Conservation (phyloP, 2,888 invertebrate genomes). For the Noctuana brunneofusca region DNA sequence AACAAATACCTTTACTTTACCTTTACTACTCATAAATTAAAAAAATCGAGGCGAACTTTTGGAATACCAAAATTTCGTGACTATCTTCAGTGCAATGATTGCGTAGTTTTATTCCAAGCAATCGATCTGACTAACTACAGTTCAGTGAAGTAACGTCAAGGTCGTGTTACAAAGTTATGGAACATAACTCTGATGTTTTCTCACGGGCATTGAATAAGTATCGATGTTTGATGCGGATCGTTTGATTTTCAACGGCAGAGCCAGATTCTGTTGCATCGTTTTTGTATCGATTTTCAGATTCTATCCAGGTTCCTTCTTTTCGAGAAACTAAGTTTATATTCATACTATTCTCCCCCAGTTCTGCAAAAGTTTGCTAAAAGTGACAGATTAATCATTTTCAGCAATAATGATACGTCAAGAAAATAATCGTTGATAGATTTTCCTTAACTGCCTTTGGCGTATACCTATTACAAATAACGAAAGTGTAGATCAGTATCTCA, state of each 20-base stretch:
- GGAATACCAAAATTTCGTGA: slow-evolving; percentile 30
- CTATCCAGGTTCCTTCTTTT: too few species aligned
- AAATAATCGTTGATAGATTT: too few species aligned
- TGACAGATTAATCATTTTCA: too few species aligned
- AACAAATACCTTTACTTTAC: slow-evolving; percentile 42
- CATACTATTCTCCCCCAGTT: too few species aligned
- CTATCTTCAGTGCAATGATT: slow-evolving; percentile 32
- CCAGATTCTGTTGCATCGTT: neutral
- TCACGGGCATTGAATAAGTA: slow-evolving; percentile 13
- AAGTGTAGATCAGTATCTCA: neutral
- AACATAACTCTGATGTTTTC: slow-evolving; percentile 18
- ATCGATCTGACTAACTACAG: slow-evolving; percentile 20
- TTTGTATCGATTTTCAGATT: neutral
- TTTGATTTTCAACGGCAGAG: slow-evolving; percentile 5
- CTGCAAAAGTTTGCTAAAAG: too few species aligned
- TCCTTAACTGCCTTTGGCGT: too few species aligned
- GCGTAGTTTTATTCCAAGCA: slow-evolving; percentile 31
- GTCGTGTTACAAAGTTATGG: slow-evolving; percentile 25
- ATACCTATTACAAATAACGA: neutral
- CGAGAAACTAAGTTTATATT: too few species aligned
- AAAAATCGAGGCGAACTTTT: neutral
- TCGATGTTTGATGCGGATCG: slow-evolving; percentile 8
- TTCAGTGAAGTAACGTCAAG: slow-evolving; percentile 26
- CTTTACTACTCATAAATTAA: too few species aligned
- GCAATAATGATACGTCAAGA: too few species aligned